Percentiles rank a stretch among this genome's conserved stretches.
Conservation (phyloP, 2,113 vertebrate genomes). For the Coregonus clupeaformis region DNA sequence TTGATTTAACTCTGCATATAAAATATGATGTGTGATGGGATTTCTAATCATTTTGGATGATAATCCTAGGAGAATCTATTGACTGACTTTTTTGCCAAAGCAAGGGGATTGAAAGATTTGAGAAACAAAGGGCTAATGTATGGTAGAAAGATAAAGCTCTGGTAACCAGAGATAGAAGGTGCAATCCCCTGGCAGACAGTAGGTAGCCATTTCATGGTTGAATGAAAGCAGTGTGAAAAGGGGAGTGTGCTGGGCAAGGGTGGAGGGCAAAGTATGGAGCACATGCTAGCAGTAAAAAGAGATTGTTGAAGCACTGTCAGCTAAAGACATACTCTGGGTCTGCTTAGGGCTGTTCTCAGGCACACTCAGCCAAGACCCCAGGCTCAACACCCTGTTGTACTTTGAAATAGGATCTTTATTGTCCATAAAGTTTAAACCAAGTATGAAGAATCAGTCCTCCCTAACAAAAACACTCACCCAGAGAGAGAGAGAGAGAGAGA, state of each 20-base stretch:
- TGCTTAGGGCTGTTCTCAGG: conserved; percentile 49
- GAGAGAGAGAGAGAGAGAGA: conserved; percentile 37
- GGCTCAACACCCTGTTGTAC: conserved; percentile 81
- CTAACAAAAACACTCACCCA: conserved; percentile 74
- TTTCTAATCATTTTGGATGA: conserved; percentile 66
- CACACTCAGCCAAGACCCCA: conserved; percentile 73
- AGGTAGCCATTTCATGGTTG: conserved; percentile 71
- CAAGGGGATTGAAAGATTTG: conserved; percentile 36
- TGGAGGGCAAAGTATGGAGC: conserved; percentile 48
- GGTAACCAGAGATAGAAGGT: conserved; percentile 67
- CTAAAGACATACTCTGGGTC: conserved; percentile 29
- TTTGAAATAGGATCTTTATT: conserved; percentile 86
- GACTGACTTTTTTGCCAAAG: conserved; percentile 23
- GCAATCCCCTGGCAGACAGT: conserved; percentile 61
- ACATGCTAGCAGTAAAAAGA: conserved; percentile 34
- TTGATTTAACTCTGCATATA: conserved; percentile 67
- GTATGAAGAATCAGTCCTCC: conserved; percentile 78
- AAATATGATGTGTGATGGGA: conserved; percentile 71
- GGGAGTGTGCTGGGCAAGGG: conserved; percentile 66
- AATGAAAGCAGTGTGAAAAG: conserved; percentile 69
- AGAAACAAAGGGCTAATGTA: conserved; percentile 55
- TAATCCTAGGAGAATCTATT: conserved; percentile 65
- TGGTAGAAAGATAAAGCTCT: conserved; percentile 44
- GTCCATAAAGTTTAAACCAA: conserved; percentile 80
- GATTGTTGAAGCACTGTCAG: conserved; percentile 14